Conservation (phyloP, 2,113 vertebrate genomes). For the Pterocles gutturalis region DNA sequence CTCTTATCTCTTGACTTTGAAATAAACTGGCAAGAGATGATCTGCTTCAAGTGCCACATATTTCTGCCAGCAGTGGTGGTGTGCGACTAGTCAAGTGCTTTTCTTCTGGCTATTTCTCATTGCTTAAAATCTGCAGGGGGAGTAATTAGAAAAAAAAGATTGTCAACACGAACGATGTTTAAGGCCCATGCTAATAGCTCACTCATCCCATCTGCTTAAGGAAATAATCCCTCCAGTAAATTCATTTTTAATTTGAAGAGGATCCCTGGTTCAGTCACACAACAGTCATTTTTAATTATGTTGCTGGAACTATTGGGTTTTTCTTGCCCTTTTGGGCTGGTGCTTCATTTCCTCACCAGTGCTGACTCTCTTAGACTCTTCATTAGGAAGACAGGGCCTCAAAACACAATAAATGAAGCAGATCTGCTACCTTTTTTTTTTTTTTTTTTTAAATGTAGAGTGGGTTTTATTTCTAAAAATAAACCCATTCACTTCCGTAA, state of each 20-base stretch:
- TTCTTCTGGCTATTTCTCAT: not conserved
- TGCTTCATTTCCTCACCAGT: not conserved
- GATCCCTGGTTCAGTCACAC: slow-evolving; percentile 9
- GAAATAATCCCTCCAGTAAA: slow-evolving; percentile 21
- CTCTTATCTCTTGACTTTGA: not conserved
- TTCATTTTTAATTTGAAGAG: slow-evolving; percentile 33
- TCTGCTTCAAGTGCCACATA: not conserved
- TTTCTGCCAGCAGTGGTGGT: not conserved
- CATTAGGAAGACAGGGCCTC: not conserved
- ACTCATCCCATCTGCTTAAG: not conserved
- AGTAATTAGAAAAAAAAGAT: slow-evolving; percentile 32
- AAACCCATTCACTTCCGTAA: not conserved
- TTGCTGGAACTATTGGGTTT: not conserved
- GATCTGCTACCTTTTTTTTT: not conserved
- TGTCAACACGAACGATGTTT: slow-evolving; percentile 2
- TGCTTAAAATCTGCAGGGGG: not conserved
- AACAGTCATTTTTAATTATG: slow-evolving; percentile 30
- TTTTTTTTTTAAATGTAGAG: not conserved
- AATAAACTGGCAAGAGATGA: not conserved
- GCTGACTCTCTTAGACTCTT: not conserved
- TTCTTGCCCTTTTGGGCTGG: not conserved
- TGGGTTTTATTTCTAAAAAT: not conserved
- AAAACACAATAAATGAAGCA: not conserved
- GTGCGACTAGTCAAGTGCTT: not conserved
- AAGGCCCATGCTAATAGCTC: not conserved